phyloP scores from a whole-genome alignment of 2,888 invertebrate genomes.

The Cloeon dipterum region DNA sequence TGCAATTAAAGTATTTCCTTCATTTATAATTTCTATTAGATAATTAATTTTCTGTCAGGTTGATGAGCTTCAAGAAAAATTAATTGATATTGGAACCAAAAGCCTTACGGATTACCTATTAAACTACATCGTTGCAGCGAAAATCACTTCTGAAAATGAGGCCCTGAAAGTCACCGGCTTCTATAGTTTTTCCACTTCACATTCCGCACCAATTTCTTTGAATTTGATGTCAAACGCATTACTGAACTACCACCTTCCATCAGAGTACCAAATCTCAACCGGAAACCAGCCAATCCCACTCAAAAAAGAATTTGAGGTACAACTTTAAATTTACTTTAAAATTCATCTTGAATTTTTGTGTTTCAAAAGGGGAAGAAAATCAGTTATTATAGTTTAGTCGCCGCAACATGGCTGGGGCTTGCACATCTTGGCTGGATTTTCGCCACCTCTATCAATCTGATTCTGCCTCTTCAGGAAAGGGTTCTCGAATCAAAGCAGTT shows the following conservation, averaged over 20 bases:
- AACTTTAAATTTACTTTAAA: too few species aligned
- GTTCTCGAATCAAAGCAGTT: constrained; percentile 35
- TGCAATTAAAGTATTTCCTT: too few species aligned
- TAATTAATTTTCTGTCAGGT: too few species aligned
- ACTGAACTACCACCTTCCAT: constrained; percentile 14
- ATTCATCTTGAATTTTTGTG: too few species aligned
- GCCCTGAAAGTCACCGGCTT: constrained; percentile 15
- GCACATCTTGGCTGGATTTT: neutral
- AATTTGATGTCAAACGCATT: constrained; percentile 25
- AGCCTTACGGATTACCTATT: neutral
- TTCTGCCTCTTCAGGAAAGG: constrained; percentile 31
- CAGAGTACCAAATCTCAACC: constrained; percentile 15
- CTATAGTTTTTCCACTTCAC: constrained; percentile 23
- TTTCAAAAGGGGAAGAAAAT: too few species aligned
- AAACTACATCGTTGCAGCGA: constrained; percentile 1
- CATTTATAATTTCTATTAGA: too few species aligned
- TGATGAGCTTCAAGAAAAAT: too few species aligned
- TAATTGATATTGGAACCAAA: too few species aligned
- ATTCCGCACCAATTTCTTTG: constrained; percentile 25
- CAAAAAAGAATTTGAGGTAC: too few species aligned
- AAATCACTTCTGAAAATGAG: neutral
- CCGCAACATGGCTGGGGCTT: neutral
- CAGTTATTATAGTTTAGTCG: neutral
- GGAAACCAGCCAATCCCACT: constrained; percentile 15
- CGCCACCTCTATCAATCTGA: neutral